These are phyloP conservation scores for Torymus tubicola DNA, from an alignment of 2,888 invertebrate genomes.

Conservation along the genomic window DNA sequence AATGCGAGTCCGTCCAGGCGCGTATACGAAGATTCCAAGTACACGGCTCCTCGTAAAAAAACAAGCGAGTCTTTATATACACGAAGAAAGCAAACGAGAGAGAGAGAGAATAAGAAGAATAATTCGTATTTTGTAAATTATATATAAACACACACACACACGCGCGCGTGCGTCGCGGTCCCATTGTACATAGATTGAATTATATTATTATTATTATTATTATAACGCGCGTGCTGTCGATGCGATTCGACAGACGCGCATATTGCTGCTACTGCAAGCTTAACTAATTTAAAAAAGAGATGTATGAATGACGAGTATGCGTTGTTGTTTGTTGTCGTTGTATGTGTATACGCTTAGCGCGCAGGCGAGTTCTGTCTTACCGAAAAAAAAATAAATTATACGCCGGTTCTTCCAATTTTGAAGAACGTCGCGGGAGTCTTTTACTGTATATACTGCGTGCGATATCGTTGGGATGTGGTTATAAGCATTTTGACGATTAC, in stretches of 20 bases:
- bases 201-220: conserved; percentile 2
- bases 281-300: conserved; percentile 55
- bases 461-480: conserved; percentile 2
- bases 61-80: no score
- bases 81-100: background rate
- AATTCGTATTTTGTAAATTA: conserved; percentile 53
- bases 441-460: background rate
- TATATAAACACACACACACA: background rate
- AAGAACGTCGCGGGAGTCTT: background rate
- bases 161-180: conserved; percentile 1
- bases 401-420: background rate
- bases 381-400: conserved; percentile 1
- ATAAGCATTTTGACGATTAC: no score
- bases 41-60: conserved; percentile 65
- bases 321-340: conserved; percentile 2
- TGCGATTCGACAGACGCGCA: background rate
- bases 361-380: conserved; percentile 32
- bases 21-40: conserved; percentile 76
- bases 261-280: conserved; percentile 43
- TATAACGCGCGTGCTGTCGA: background rate
- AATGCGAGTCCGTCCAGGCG: conserved; percentile 77
- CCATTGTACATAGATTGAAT: conserved; percentile 44
- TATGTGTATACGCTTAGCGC: conserved; percentile 32
- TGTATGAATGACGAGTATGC: conserved; percentile 8
- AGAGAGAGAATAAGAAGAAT: conserved; percentile 16